A percentile compares a stretch with the other conserved stretches of the same genome.
phyloP scores from a whole-genome alignment of 1,140 invertebrate genomes.

The Frieseomelitta varia region DNA sequence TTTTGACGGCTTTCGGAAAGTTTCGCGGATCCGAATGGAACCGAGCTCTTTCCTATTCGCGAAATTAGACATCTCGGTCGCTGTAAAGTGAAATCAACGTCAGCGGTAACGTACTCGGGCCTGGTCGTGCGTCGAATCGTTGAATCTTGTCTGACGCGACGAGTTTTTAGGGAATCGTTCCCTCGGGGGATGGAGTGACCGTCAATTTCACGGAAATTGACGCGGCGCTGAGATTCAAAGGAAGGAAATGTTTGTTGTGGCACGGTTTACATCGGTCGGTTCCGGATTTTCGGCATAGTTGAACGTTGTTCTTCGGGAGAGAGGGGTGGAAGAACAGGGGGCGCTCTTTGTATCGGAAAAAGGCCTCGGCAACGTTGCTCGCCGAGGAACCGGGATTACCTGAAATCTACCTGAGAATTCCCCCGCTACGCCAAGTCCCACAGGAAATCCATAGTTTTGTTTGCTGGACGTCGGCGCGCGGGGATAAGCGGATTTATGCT shows the following conservation, averaged over 20 bases:
- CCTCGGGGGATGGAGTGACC: no score
- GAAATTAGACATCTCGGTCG: neutral
- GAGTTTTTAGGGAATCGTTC: neutral
- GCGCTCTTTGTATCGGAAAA: slow-evolving; percentile 35
- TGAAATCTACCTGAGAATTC: slow-evolving; percentile 73
- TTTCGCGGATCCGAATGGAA: neutral
- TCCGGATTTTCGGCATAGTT: slow-evolving; percentile 20
- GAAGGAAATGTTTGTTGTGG: slow-evolving; percentile 9
- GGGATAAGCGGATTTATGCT: slow-evolving; percentile 76
- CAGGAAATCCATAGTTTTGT: slow-evolving; percentile 73
- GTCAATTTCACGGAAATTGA: slow-evolving; percentile 1
- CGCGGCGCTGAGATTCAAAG: neutral
- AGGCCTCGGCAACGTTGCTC: slow-evolving; percentile 22
- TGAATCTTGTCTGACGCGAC: neutral
- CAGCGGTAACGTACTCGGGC: no score
- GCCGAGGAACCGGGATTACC: slow-evolving; percentile 58
- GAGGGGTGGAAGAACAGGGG: no score
- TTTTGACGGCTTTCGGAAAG: neutral
- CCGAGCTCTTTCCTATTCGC: neutral
- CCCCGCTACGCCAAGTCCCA: slow-evolving; percentile 67
- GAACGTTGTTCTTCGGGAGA: neutral
- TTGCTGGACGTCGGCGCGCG: slow-evolving; percentile 62
- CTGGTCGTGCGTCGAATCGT: neutral
- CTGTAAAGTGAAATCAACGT: neutral
- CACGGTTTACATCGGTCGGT: neutral